Evolutionary conservation across 2,888 invertebrate genomes (phyloP), one percentile per base, ranked within the genome.

Genomic region (Pammene aurita): DNA sequence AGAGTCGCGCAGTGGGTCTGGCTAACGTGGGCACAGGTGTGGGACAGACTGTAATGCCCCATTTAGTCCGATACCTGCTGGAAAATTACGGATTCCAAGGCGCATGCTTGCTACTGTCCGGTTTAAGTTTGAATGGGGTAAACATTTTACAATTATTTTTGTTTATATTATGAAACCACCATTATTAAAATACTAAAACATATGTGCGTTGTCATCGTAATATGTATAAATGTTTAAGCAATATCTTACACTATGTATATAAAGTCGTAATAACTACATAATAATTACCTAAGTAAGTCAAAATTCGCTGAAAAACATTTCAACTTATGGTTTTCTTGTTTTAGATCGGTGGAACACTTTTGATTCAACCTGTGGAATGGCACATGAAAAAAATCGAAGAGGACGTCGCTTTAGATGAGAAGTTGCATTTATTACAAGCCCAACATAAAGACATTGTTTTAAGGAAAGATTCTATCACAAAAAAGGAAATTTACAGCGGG

Each of bases 11-110:
- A n/a, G 95, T 96, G 66, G 96, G 96, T 1, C 88, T 96, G 41
- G 94, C 96, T 0, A 94, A 96, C 88, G 95, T 95, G 35, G 96
- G 96, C 67, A 96, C 96, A 72, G 96, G 96, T 71, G 85, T 96
- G 35, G 96, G 96, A 4, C 96, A 96, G 82, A 95, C 96, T 83
- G 81, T 95, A 71, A 95, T 96, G 93, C 96, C 96, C 4, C 95
- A 95, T 78, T 88, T 96, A 74, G 94, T 96, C 67, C 91, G 94
- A 57, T 93, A 94, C 77, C 93, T 96, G 58, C 83, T 96, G 72
- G 94, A 94, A 73, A 88, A 93, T 75, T 96, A 94, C 82, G 94
- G 94, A 58, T 96, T 94, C 81, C 92, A 88, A 74, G 94, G 93
- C 44, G 94, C 96, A 0, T 94, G 95, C 52, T 79, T 95, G 70